phyloP scores from a whole-genome alignment of 2,113 vertebrate species.

The Melospiza melodia region DNA sequence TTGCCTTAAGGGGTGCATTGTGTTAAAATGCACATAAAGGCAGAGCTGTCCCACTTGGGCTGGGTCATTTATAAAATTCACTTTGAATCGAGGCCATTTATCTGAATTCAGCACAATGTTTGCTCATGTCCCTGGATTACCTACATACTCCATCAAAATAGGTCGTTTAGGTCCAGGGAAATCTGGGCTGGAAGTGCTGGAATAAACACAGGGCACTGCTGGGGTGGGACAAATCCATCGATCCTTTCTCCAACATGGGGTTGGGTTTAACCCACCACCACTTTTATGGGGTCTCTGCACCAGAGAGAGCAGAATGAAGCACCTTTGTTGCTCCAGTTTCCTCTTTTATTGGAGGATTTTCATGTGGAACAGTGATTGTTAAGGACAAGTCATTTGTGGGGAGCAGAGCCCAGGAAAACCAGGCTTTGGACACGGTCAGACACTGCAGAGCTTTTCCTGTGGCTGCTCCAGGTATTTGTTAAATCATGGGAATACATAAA shows the following conservation, averaged over 20 bases:
- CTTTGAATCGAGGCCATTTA: conserved; percentile 39
- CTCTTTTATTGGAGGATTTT: neutral
- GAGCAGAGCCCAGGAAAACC: neutral
- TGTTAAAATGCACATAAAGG: neutral
- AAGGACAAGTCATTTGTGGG: neutral
- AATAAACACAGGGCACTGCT: neutral
- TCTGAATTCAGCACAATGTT: neutral
- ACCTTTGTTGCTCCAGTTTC: neutral
- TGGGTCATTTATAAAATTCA: conserved; percentile 20
- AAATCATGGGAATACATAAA: neutral
- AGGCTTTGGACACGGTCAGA: accelerated
- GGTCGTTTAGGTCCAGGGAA: neutral
- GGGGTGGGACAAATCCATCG: accelerated
- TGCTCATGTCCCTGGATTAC: conserved; percentile 24
- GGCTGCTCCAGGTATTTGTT: neutral
- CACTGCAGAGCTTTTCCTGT: neutral
- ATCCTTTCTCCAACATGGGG: accelerated
- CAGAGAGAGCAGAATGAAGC: neutral
- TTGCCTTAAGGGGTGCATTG: neutral
- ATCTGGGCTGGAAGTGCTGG: neutral
- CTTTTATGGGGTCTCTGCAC: accelerated
- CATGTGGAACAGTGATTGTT: neutral
- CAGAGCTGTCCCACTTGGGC: neutral
- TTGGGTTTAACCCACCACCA: neutral
- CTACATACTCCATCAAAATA: neutral